Conservation (phyloP, 2,888 invertebrate genomes). For the Vanessa cardui region DNA sequence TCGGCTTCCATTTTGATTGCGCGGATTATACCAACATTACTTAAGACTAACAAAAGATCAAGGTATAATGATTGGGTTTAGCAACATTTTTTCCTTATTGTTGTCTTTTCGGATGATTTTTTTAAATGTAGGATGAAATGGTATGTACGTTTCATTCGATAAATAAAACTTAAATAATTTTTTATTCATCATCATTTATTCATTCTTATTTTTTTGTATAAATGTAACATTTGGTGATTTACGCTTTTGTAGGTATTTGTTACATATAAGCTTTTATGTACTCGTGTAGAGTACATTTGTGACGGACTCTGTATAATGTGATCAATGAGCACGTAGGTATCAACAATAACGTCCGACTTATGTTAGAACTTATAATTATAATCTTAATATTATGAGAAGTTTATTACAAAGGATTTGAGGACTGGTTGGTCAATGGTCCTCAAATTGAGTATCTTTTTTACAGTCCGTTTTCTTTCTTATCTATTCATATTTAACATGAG, state of each 20-base stretch:
- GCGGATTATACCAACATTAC: too few relatives aligned
- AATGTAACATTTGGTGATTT: neutral
- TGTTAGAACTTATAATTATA: conserved; percentile 1
- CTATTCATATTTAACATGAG: conserved; percentile 25
- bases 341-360: neutral
- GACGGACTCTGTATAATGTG: neutral
- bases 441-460: conserved; percentile 9
- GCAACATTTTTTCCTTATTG: too few relatives aligned
- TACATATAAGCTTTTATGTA: neutral
- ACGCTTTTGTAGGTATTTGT: neutral
- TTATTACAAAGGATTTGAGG: conserved; percentile 3
- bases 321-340: neutral
- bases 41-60: too few relatives aligned
- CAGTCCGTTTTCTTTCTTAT: conserved; percentile 3
- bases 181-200: neutral
- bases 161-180: neutral
- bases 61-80: too few relatives aligned
- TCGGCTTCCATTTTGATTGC: too few relatives aligned
- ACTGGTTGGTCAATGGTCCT: conserved; percentile 2
- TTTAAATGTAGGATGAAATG: too few relatives aligned
- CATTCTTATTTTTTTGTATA: neutral
- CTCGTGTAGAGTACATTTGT: neutral
- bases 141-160: neutral
- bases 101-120: too few relatives aligned
- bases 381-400: conserved; percentile 5